Evolutionary conservation across 2,888 invertebrate genomes (phyloP).

Genomic region (Slavum lentiscoides): DNA sequence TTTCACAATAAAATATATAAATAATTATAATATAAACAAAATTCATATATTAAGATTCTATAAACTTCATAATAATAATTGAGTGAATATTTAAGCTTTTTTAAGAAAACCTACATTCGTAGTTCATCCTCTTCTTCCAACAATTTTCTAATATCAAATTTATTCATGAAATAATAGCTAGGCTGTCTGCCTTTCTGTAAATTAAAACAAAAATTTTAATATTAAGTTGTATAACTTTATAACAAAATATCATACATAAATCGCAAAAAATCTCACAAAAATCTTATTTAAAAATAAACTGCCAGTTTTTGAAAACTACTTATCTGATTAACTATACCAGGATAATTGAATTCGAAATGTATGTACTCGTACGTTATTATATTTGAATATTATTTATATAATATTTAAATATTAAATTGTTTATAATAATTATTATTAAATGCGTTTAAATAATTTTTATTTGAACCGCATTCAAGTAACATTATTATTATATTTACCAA

Average conservation of each 20-base stretch:
- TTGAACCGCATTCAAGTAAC: not conserved
- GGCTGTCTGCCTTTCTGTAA: conserved; percentile 79
- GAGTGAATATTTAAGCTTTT: not conserved
- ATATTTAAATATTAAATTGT: no score
- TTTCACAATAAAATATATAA: no score
- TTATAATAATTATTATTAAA: no score
- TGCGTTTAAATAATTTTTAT: not conserved
- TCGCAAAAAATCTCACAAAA: conserved; percentile 1
- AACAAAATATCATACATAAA: not conserved
- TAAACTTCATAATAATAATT: not conserved
- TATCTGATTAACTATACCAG: no score
- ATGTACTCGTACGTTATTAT: no score
- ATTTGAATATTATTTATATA: no score
- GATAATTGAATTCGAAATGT: no score
- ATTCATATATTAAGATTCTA: no score
- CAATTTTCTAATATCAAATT: conserved; percentile 80
- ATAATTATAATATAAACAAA: no score
- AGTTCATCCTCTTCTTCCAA: conserved; percentile 77
- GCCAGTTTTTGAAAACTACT: no score
- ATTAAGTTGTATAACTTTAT: conserved; percentile 3
- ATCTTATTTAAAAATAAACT: no score
- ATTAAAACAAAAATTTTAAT: conserved; percentile 43
- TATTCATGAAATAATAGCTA: conserved; percentile 90
- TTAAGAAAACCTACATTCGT: not conserved
- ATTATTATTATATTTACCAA: conserved; percentile 62